A percentile compares a stretch with the other conserved stretches of the same genome.
phyloP scores from a whole-genome alignment of 2,113 vertebrate species.

The Clarias batrachus region DNA sequence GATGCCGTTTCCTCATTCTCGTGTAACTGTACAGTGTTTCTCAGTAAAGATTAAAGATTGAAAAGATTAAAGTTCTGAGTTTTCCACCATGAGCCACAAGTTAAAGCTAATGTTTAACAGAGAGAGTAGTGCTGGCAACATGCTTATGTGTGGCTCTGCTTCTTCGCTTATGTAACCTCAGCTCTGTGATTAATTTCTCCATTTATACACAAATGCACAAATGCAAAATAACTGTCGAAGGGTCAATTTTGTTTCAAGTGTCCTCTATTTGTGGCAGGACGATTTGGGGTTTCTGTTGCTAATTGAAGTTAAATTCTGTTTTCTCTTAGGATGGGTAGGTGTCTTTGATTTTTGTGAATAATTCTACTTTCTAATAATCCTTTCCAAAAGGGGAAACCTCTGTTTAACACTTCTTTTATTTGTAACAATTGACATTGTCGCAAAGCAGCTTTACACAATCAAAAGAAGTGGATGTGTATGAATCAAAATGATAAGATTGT shows the following conservation, averaged over 20 bases:
- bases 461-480: too few species aligned
- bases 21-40: not conserved
- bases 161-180: conserved; percentile 19
- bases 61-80: not conserved
- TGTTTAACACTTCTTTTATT: not conserved
- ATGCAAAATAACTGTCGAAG: not conserved
- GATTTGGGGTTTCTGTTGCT: not conserved
- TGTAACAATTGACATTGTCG: too few species aligned
- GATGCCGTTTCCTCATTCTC: not conserved
- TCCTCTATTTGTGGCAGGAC: not conserved
- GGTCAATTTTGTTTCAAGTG: not conserved
- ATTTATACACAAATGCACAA: not conserved
- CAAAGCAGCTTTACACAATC: too few species aligned
- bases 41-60: conserved; percentile 4
- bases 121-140: not conserved
- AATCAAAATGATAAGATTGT: too few species aligned
- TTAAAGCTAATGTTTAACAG: conserved; percentile 25
- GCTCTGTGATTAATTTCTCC: conserved; percentile 21
- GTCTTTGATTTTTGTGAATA: not conserved
- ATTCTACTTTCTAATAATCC: not conserved
- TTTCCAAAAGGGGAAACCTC: not conserved
- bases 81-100: not conserved
- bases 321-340: not conserved
- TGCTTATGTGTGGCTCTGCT: not conserved
- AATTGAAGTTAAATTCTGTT: not conserved